A percentile compares a stretch with the other conserved stretches of the same genome.
Conservation (phyloP, 1,140 invertebrate genomes). For the Drosophila asahinai region DNA sequence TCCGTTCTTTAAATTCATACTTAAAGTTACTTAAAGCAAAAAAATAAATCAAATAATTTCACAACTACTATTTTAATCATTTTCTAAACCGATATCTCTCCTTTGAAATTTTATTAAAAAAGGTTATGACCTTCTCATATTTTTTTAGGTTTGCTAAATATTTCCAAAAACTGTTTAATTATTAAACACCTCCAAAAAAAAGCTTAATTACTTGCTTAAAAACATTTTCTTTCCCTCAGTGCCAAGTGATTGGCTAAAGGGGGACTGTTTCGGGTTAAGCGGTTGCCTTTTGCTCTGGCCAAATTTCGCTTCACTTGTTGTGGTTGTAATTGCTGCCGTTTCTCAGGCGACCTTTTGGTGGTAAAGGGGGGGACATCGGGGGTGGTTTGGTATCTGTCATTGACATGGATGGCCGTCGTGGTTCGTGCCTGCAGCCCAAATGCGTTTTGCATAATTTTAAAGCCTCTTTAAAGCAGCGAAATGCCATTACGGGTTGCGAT, state of each 20-base stretch:
- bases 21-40: neutral
- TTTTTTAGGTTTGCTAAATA: neutral
- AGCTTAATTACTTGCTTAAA: neutral
- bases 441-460: slow-evolving; percentile 74
- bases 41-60: no score
- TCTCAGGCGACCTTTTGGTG: slow-evolving; percentile 7
- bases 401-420: slow-evolving; percentile 68
- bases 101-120: no score
- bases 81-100: no score
- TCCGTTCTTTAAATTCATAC: accelerated
- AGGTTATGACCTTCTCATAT: no score
- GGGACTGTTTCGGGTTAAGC: neutral
- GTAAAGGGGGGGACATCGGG: neutral
- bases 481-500: slow-evolving; percentile 53
- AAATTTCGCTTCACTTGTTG: slow-evolving; percentile 60
- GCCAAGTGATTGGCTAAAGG: neutral
- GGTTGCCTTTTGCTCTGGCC: slow-evolving; percentile 33
- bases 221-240: neutral
- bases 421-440: slow-evolving; percentile 65
- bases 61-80: no score
- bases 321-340: slow-evolving; percentile 39
- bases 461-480: slow-evolving; percentile 57
- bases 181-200: neutral
- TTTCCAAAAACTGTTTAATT: no score
- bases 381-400: slow-evolving; percentile 56